Conservation (phyloP, 2,888 invertebrate genomes). For the Drosophila paramelanica region DNA sequence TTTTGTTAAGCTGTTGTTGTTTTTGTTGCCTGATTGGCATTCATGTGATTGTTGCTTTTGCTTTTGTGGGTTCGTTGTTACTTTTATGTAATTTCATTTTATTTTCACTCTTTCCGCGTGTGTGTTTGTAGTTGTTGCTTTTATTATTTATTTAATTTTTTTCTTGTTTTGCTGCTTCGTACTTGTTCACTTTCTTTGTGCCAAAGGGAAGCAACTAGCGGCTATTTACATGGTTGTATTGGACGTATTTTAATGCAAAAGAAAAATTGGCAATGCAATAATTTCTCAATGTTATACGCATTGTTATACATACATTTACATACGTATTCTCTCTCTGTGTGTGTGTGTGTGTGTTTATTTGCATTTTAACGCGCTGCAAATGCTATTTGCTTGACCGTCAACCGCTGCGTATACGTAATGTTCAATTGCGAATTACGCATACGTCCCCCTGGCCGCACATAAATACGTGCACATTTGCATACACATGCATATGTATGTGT, state of each 20-base stretch:
- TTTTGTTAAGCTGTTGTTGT: conserved; percentile 5
- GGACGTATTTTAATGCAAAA: conserved; percentile 29
- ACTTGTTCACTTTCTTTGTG: conserved; percentile 72
- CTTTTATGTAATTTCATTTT: conserved; percentile 81
- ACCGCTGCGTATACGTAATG: conserved; percentile 56
- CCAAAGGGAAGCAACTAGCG: conserved; percentile 26
- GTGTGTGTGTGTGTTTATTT: conserved; percentile 16
- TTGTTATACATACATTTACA: conserved; percentile 4
- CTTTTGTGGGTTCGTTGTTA: conserved; percentile 76
- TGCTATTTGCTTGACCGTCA: conserved; percentile 59
- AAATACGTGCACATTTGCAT: not conserved
- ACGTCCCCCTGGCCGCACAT: conserved; percentile 40
- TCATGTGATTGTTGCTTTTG: conserved; percentile 59
- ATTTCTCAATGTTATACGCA: conserved; percentile 47
- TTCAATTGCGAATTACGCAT: conserved; percentile 45
- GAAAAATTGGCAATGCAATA: conserved; percentile 50
- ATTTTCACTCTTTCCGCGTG: conserved; percentile 60
- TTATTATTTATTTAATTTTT: too few species aligned
- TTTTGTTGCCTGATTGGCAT: conserved; percentile 62
- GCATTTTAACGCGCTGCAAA: conserved; percentile 38
- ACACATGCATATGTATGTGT: conserved; percentile 7
- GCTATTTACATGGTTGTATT: not conserved
- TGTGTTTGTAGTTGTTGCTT: conserved; percentile 12
- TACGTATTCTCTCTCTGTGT: not conserved
- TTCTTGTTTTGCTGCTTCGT: conserved; percentile 14